Evolutionary conservation across 1,140 invertebrate species (phyloP), one percentile per base, ranked within the genome.

Genomic region (Pseudomyrmex concolor): DNA sequence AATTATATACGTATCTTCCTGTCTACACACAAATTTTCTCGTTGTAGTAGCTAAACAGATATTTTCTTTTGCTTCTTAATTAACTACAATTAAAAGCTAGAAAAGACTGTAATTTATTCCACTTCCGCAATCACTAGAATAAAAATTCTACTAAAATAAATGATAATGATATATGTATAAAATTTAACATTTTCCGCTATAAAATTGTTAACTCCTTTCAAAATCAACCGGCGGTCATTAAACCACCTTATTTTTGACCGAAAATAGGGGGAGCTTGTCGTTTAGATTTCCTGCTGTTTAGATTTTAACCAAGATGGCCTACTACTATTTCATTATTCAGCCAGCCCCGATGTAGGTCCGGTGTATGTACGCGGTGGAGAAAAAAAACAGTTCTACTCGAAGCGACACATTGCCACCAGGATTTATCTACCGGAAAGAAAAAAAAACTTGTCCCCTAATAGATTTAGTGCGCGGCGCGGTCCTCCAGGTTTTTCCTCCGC

Each of bases 381-480:
- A 59, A 71, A 59, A 80, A 71, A 43, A 19, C 43, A 25, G 66
- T 71, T 51, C 45, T 54, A 34, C 22, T 50, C 22, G 76, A 50
- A 71, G n/a, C 76, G 76, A 80, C 66, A 80, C 66, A 19, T 59
- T 34, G 76, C 67, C 54, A 71, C 66, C 22, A 62, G 50, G 74
- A 83, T 83, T 83, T 78, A 83, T 83, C 63, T 78, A 83, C 63
- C 55, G 73, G 71, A 82, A 70, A 72, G 43, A 59, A 77, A 83
- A 78, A 82, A 68, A 78, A 83, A 60, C 64, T 82, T 74, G 73
- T 83, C 82, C 73, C 73, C 82, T 78, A 64, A 57, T 76, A 78
- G 74, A 83, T 68, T 51, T 76, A 73, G 70, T 78, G 51, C 51
- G 34, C 63, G 13, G 12, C 55, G 34, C 10, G 55, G 55, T 80